These are phyloP conservation scores for Agrochola macilenta DNA, from an alignment of 2,888 invertebrate species.

Conservation along the genomic window DNA sequence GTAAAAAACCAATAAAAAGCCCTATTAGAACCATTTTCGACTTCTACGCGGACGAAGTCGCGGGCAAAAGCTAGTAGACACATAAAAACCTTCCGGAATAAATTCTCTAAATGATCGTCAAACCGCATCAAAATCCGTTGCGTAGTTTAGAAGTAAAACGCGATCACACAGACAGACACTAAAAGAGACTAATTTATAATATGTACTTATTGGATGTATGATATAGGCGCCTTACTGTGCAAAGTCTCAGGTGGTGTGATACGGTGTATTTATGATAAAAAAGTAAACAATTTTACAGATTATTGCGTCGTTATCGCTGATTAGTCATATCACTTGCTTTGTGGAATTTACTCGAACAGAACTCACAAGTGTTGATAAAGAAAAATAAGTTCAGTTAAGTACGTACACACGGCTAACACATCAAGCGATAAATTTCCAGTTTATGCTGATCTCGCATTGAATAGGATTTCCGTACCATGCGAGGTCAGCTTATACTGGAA, in stretches of 20 bases:
- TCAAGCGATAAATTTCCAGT: too few relatives aligned
- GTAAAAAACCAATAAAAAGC: too few relatives aligned
- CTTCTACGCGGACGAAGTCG: too few relatives aligned
- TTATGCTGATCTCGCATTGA: too few relatives aligned
- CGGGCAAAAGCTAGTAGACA: too few relatives aligned
- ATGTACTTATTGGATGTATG: not conserved
- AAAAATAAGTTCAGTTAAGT: not conserved
- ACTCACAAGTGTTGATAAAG: not conserved
- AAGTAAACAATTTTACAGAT: constrained; percentile 28
- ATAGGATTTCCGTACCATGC: too few relatives aligned
- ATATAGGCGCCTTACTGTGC: not conserved
- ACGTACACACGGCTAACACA: not conserved
- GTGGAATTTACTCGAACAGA: constrained; percentile 6
- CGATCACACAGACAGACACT: not conserved
- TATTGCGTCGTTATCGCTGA: constrained; percentile 7
- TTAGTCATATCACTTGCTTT: constrained; percentile 6
- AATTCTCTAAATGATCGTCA: not conserved
- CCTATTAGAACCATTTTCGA: too few relatives aligned
- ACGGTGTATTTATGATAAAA: constrained; percentile 18
- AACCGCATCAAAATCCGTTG: not conserved
- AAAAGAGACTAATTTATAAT: not conserved
- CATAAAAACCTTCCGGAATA: not conserved
- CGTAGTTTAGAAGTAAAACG: not conserved
- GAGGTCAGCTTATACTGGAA: too few relatives aligned
- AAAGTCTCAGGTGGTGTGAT: constrained; percentile 15